Base-by-base conservation (phyloP, 2,888 invertebrate genomes). In the Zonitis immaculata region DNA sequence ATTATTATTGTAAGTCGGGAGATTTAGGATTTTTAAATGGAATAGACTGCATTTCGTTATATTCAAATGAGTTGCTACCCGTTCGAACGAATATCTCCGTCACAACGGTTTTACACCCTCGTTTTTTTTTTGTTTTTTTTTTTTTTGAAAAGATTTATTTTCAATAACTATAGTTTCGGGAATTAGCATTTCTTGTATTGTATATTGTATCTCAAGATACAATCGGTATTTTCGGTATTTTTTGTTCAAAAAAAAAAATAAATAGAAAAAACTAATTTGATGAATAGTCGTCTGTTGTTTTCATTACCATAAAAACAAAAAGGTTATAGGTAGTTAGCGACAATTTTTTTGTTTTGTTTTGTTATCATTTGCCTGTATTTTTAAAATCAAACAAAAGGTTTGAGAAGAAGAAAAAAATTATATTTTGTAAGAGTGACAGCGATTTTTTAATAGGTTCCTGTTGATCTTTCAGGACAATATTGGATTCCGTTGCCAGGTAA, bases 11-110 rank as follows among this genome's bases (percentile, higher is more conserved):
- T n/a, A n/a, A n/a, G n/a, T n/a, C n/a, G n/a, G n/a, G 64, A 72
- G 72, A 73, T 73, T 73, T 70, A 72, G 71, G 69, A 72, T 72
- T 71, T 35, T 71, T 67, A 71, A 73, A 71, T 66, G 70, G 71
- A 72, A 73, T 68, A 70, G 69, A 66, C 69, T 66, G 71, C 69
- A 72, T 70, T 73, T 74, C 73, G 73, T 74, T 74, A 73, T 74
- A 74, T 74, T 74, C 71, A 74, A 74, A 74, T 74, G 68, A 74
- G n/a, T n/a, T n/a, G 72, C 51, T 55, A 49, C 59, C 61, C 56
- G 20, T 45, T 42, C 48, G 44, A 18, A 44, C 28, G 42, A 44
- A 39, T 61, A 16, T 35, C 35, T 35, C n/a, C n/a, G n/a, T n/a
- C n/a, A n/a, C 35, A 35, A 60, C 61, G 60, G 58, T 57, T 56